Evolutionary conservation across 2,888 invertebrate genomes (phyloP), one percentile per base, ranked within the genome.

Genomic region (Myopa testacea): DNA sequence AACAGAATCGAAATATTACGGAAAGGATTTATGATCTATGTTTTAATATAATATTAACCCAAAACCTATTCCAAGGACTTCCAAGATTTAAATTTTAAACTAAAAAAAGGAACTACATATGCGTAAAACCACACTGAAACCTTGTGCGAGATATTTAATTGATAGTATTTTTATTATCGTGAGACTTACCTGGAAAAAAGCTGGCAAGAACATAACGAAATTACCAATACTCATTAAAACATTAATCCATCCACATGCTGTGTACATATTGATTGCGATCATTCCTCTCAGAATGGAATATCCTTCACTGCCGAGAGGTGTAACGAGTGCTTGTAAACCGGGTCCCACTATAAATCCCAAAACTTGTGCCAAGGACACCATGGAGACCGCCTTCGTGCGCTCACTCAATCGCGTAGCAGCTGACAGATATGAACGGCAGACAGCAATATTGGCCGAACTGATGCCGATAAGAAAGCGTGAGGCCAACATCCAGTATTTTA

Each of bases 271-370:
- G 67, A 96, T 90, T 68, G 93, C 92, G 67, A 95, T 86, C 63
- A 86, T 87, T 10, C 92, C 89, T 78, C 88, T 86, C n/a, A 92
- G 87, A 52, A 93, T 80, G 80, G 88, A 86, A 75, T 90, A 88
- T 1, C 94, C 95, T 26, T 92, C 90, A 70, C 93, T 91, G 1
- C 95, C 95, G 55, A 96, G 89, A 4, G 95, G 95, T 16, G 95
- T 95, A 0, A 95, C 94, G 3, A 93, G 92, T 1, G 95, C 94
- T 90, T 96, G 96, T 78, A 96, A 89, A 63, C 93, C 95, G 7
- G 96, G 96, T 0, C 96, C 96, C 81, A 96, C 92, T 77, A 96
- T 94, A 89, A 96, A 96, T 69, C 96, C 96, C 79, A 96, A 90
- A 58, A 96, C 95, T 90, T 96, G 96, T 60, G 95, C 95, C 81